Percentiles rank a stretch among this genome's conserved stretches.
Conservation (phyloP, 2,888 invertebrate species). For the Tetragnatha montana region DNA sequence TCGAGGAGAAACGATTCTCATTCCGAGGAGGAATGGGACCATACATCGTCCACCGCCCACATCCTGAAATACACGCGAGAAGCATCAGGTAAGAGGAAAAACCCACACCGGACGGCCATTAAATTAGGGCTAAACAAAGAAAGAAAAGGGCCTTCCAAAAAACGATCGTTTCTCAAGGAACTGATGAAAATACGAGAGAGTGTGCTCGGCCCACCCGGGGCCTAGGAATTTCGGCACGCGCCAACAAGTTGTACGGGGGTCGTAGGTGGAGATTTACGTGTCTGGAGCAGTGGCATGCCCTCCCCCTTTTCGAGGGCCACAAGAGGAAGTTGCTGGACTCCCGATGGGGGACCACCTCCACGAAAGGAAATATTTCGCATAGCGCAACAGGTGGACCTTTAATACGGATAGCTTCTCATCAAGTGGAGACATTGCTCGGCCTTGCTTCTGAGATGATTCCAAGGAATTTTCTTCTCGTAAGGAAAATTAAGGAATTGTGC, state of each 20-base stretch:
- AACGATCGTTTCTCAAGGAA: constrained; percentile 7
- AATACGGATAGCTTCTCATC: too few relatives aligned
- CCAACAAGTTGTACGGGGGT: constrained; percentile 11
- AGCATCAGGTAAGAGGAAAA: not conserved
- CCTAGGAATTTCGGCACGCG: constrained; percentile 59
- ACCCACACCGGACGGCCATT: constrained; percentile 1
- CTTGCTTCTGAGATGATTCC: too few relatives aligned
- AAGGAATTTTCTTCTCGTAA: too few relatives aligned
- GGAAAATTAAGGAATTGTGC: too few relatives aligned
- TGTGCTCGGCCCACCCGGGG: constrained; percentile 49
- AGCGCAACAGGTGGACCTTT: not conserved
- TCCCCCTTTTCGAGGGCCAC: not conserved
- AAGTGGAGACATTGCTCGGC: too few relatives aligned
- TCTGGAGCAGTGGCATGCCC: not conserved
- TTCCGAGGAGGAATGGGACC: not conserved
- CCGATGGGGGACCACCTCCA: not conserved
- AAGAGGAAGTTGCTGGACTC: not conserved
- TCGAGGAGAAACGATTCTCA: not conserved
- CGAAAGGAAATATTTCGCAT: not conserved
- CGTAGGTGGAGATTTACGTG: constrained; percentile 60
- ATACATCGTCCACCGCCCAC: not conserved
- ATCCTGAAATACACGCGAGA: not conserved
- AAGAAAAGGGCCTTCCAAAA: not conserved
- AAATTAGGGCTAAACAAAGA: constrained; percentile 18
- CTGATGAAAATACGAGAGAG: constrained; percentile 54